A percentile compares a stretch with the other conserved stretches of the same genome.
Evolutionary conservation across 2,797 vertebrate genomes (phyloP).

Genomic region (Gadopsis marmoratus): DNA sequence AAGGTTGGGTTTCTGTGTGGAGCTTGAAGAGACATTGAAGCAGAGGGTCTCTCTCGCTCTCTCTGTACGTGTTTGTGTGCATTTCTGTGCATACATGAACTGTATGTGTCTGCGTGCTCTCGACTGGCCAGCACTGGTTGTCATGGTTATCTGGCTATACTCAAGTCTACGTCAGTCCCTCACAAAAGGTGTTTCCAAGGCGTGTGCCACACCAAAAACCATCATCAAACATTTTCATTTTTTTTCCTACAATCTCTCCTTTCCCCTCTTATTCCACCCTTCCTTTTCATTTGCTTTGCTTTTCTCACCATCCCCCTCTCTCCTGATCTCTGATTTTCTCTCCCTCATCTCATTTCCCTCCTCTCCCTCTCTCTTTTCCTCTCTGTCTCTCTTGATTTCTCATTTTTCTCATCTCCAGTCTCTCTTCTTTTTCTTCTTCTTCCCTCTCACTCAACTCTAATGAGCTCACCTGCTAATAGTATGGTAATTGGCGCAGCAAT

Average conservation of each 20-base stretch:
- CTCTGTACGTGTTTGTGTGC: not conserved
- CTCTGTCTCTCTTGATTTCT: slow-evolving; percentile 24
- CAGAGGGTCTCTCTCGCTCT: slow-evolving; percentile 13
- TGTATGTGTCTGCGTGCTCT: slow-evolving; percentile 20
- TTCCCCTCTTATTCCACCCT: slow-evolving; percentile 30
- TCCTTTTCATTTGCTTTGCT: slow-evolving; percentile 61
- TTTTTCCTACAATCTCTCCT: slow-evolving; percentile 21
- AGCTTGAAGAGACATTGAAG: not conserved
- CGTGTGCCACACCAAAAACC: slow-evolving; percentile 11
- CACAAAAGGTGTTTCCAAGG: slow-evolving; percentile 40
- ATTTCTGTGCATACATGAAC: slow-evolving; percentile 49
- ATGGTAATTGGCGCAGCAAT: not conserved
- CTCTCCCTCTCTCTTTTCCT: slow-evolving; percentile 15
- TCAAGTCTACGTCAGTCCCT: slow-evolving; percentile 37
- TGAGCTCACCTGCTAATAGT: slow-evolving; percentile 27
- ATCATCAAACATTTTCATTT: slow-evolving; percentile 7
- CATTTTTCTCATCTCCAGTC: slow-evolving; percentile 11
- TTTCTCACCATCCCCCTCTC: slow-evolving; percentile 66
- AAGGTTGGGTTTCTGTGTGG: not conserved
- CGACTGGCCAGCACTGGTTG: slow-evolving; percentile 64
- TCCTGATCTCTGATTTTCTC: slow-evolving; percentile 31
- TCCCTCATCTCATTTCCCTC: slow-evolving; percentile 31
- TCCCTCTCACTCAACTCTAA: slow-evolving; percentile 20
- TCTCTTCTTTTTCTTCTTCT: slow-evolving; percentile 1
- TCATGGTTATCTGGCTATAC: slow-evolving; percentile 79